phyloP scores from a whole-genome alignment of 23 tunicate genomes.

The Ciona savignyi region DNA sequence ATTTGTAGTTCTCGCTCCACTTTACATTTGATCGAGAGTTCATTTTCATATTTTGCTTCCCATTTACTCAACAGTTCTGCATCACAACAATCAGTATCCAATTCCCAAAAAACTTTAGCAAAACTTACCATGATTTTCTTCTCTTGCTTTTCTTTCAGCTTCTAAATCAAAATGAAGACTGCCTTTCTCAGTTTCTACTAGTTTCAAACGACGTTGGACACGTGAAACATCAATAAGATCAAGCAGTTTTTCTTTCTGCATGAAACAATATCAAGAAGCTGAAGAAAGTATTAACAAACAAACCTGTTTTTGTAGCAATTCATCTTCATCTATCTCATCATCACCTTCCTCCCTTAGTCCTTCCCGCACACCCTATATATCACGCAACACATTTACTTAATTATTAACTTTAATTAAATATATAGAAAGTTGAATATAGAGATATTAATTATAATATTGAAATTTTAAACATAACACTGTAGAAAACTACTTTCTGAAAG shows the following conservation, averaged over 20 bases:
- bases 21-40: constrained; percentile 21
- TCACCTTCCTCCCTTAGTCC: constrained; percentile 41
- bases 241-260: constrained; percentile 65
- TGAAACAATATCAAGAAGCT: not conserved
- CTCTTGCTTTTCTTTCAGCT: constrained; percentile 57
- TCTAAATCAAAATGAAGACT: constrained; percentile 36
- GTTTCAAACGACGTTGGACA: constrained; percentile 36
- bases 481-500: no score
- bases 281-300: not conserved
- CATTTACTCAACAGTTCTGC: constrained; percentile 43
- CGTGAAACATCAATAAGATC: constrained; percentile 41
- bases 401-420: no score
- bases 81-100: not conserved
- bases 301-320: constrained; percentile 62
- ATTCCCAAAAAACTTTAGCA: not conserved
- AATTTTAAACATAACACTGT: no score
- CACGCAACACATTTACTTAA: no score
- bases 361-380: constrained; percentile 75
- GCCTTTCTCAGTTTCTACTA: constrained; percentile 34
- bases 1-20: constrained; percentile 41
- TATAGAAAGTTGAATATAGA: no score
- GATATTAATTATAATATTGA: no score
- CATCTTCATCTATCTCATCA: constrained; percentile 60
- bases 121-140: constrained; percentile 43
- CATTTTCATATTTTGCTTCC: constrained; percentile 50